Percentiles rank a stretch among this genome's conserved stretches.
These are phyloP conservation scores for Tethea ocularis DNA, from an alignment of 2,888 invertebrate genomes.

Conservation along the genomic window DNA sequence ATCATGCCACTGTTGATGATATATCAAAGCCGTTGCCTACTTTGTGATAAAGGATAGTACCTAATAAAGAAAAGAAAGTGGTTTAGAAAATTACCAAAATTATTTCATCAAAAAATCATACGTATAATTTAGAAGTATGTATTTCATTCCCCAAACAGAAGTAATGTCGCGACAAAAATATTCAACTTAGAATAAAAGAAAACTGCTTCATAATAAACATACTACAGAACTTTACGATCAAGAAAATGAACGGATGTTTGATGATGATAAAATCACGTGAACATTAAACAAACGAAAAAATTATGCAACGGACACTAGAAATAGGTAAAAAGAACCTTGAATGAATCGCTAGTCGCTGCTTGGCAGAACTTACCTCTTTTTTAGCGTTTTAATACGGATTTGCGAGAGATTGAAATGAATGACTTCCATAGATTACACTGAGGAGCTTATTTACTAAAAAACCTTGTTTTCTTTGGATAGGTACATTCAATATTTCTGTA, in stretches of 20 bases:
- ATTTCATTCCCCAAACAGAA: no score
- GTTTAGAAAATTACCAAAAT: no score
- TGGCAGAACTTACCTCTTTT: slow-evolving; percentile 2
- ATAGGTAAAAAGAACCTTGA: neutral
- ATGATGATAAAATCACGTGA: neutral
- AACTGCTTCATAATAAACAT: neutral
- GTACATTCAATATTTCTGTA: neutral
- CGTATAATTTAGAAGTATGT: no score
- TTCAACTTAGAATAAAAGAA: neutral
- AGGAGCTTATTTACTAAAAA: neutral
- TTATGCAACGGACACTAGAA: neutral
- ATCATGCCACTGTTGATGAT: no score
- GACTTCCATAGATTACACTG: neutral
- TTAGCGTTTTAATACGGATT: neutral
- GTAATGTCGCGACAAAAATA: no score
- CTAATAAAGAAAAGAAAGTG: no score
- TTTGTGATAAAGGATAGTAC: no score
- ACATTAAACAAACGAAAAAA: neutral
- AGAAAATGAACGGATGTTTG: no score
- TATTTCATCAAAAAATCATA: no score
- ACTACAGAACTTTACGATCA: neutral
- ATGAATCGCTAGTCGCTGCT: neutral
- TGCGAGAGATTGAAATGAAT: slow-evolving; percentile 1
- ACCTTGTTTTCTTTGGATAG: neutral
- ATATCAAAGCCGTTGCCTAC: no score